phyloP scores from a whole-genome alignment of 2,888 invertebrate genomes.

The Unio pictorum region DNA sequence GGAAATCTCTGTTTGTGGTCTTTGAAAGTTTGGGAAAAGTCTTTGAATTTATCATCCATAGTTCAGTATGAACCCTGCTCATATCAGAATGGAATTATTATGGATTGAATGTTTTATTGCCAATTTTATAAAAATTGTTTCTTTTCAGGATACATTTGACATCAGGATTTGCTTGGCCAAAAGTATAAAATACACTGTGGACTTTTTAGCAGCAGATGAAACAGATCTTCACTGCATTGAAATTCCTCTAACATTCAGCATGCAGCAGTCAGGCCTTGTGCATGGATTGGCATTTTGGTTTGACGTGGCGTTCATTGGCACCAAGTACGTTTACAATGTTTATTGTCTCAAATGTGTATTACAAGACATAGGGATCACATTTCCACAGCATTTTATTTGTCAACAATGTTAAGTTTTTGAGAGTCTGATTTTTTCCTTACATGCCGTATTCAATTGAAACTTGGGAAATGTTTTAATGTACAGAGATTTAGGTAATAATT shows the following conservation, averaged over 20 bases:
- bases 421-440: no score
- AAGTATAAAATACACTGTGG: constrained; percentile 92
- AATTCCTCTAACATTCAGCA: constrained; percentile 93
- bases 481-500: no score
- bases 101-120: not conserved
- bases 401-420: not conserved
- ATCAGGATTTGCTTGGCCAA: constrained; percentile 96
- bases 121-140: not conserved
- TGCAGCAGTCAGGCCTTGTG: constrained; percentile 92
- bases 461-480: no score
- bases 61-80: no score
- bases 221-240: constrained; percentile 95
- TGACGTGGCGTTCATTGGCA: constrained; percentile 95
- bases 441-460: no score
- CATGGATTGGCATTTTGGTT: constrained; percentile 99
- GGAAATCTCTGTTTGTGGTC: no score
- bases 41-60: no score
- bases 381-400: not conserved
- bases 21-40: no score
- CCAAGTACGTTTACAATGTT: constrained; percentile 62
- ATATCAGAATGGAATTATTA: not conserved
- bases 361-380: no score
- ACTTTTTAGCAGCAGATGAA: constrained; percentile 93
- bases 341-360: not conserved
- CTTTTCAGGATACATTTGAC: constrained; percentile 90